A percentile compares a stretch with the other conserved stretches of the same genome.
Conservation (phyloP, 2,113 vertebrate genomes). For the Cnemophilus loriae region DNA sequence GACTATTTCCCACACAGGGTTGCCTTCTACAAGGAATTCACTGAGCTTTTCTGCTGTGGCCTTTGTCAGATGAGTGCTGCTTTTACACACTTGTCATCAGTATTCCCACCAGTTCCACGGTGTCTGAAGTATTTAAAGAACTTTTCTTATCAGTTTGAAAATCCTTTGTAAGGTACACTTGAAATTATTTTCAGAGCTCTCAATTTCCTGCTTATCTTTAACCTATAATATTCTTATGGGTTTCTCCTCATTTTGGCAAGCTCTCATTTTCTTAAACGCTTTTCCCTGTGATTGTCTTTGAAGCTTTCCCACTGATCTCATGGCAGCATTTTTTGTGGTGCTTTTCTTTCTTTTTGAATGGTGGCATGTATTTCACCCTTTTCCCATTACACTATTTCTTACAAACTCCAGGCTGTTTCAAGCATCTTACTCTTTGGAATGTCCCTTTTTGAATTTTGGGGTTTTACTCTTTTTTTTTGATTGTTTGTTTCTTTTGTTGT, state of each 20-base stretch:
- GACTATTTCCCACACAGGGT: not conserved
- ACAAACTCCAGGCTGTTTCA: not conserved
- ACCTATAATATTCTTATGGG: not conserved
- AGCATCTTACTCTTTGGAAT: not conserved
- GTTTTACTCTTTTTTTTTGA: not conserved
- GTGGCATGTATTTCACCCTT: not conserved
- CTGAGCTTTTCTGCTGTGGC: not conserved
- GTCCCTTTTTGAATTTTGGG: not conserved
- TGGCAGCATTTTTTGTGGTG: not conserved
- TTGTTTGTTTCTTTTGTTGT: not conserved
- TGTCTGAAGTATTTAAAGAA: not conserved
- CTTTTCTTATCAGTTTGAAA: not conserved
- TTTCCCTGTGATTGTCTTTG: not conserved
- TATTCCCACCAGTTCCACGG: not conserved
- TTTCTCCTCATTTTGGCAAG: not conserved
- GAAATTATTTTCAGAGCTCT: slow-evolving; percentile 16
- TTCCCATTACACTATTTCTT: not conserved
- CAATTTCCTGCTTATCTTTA: not conserved
- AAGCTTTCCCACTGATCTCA: not conserved
- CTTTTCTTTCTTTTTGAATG: not conserved
- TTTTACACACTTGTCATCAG: not conserved
- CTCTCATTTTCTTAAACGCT: not conserved
- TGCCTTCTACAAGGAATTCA: not conserved
- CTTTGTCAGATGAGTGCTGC: not conserved
- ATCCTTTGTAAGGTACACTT: not conserved